Evolutionary conservation across 2,888 invertebrate species (phyloP).

Genomic region (Acanthosepion lycidas): DNA sequence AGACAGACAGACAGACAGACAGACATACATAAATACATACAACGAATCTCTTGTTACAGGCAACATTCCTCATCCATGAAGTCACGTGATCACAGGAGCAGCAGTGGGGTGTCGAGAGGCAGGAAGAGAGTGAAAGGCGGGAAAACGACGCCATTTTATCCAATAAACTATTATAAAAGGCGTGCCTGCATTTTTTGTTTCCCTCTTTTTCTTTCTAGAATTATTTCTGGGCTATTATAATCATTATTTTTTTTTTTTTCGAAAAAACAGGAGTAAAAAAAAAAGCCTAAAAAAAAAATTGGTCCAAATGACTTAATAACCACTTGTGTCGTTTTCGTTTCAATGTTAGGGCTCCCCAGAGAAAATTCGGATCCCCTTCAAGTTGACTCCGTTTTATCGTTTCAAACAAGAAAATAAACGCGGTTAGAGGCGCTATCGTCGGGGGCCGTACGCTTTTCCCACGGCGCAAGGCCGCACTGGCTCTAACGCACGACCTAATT

Average conservation of each 20-base stretch:
- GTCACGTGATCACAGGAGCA: not conserved
- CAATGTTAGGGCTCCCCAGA: not conserved
- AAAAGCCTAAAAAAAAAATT: not conserved
- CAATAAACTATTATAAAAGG: slow-evolving; percentile 33
- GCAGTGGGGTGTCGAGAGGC: not conserved
- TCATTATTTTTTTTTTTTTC: not conserved
- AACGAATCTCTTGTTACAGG: too few relatives aligned
- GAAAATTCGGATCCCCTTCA: not conserved
- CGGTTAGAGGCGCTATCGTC: slow-evolving; percentile 5
- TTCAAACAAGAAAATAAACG: slow-evolving; percentile 21
- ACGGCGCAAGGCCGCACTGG: not conserved
- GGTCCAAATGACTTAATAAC: not conserved
- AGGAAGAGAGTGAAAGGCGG: not conserved
- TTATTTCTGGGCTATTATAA: not conserved
- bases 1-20: too few relatives aligned
- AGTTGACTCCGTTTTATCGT: not conserved
- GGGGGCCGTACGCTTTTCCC: not conserved
- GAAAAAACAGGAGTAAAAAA: not conserved
- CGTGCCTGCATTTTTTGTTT: not conserved
- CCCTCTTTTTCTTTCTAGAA: not conserved
- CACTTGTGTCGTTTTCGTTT: slow-evolving; percentile 33
- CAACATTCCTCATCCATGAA: too few relatives aligned
- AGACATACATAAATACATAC: too few relatives aligned
- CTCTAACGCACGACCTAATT: not conserved
- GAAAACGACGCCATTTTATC: not conserved